phyloP scores from a whole-genome alignment of 2,113 vertebrate genomes.

The Zosterops pallidus region DNA sequence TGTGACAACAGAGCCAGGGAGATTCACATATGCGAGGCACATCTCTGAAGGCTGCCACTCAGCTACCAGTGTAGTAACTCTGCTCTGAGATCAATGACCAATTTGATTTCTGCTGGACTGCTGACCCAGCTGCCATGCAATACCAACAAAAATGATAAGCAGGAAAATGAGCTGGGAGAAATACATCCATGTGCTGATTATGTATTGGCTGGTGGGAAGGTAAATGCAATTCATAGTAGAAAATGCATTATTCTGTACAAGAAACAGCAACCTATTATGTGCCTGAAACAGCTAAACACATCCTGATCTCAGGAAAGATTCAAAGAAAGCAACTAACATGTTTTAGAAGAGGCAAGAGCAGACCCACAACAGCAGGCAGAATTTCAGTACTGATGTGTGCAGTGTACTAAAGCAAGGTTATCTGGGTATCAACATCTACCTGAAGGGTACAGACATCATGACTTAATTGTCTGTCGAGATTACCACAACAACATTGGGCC shows the following conservation, averaged over 20 bases:
- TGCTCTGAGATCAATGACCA: background rate
- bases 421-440: background rate
- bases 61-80: background rate
- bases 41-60: background rate
- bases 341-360: background rate
- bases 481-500: background rate
- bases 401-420: background rate
- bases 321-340: background rate
- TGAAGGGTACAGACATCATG: background rate
- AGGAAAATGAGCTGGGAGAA: conserved; percentile 1
- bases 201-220: background rate
- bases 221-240: background rate
- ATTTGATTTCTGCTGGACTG: background rate
- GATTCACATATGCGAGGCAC: background rate
- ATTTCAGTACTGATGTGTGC: background rate
- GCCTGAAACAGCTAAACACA: background rate
- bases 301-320: background rate
- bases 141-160: background rate
- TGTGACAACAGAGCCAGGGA: background rate
- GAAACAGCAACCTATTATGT: background rate
- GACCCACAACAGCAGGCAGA: background rate
- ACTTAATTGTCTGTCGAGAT: background rate
- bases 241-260: conserved; percentile 3
- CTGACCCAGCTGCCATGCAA: background rate
- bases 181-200: background rate